Evolutionary conservation across 2,797 vertebrate genomes (phyloP), one percentile per base, ranked within the genome.

Genomic region (Myotis planiceps): DNA sequence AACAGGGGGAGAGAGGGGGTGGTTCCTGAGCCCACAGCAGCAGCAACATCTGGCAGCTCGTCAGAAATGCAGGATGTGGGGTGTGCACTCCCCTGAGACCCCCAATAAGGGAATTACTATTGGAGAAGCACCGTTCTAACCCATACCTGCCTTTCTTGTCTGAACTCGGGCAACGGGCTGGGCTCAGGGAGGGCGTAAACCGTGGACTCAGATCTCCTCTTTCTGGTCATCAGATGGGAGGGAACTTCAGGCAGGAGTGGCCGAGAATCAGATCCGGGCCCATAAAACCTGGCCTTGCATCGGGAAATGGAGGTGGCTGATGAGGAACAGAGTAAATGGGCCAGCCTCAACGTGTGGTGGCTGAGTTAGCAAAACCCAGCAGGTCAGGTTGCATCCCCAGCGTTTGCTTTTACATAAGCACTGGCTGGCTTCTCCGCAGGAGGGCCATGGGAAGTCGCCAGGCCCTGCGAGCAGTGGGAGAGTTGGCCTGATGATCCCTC

Each of bases 401-500:
- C 80, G 25, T 47, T 97, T 84, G 51, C 71, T 37, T 81, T 84
- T 95, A 88, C 75, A 42, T 69, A 85, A 94, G 89, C 18, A 85
- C 29, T 39, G 66, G 82, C 71, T 66, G 81, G 88, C 69, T 60
- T 72, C 49, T 65, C 2, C 9, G 14, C 49, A 37, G 9, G 55
- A 92, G 45, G 45, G 27, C 23, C 87, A 85, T 37, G 81, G 42
- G 84, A 94, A 95, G 58, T 25, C 71, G 18, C 47, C 92, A 69
- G 39, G 39, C 25, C 65, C 47, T 93, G 71, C 82, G 74, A 84
- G 37, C 76, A 53, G 80, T 84, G 69, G 72, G 66, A 37, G n/a
- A 78, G 47, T 21, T 85, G 72, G 65, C 68, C 63, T 10, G 42
- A 10, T 42, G 45, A 85, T 87, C 32, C 21, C 13, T 49, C 69